Evolutionary conservation across 2,113 vertebrate species (phyloP).

Genomic region (Pomatorhinus ruficollis): DNA sequence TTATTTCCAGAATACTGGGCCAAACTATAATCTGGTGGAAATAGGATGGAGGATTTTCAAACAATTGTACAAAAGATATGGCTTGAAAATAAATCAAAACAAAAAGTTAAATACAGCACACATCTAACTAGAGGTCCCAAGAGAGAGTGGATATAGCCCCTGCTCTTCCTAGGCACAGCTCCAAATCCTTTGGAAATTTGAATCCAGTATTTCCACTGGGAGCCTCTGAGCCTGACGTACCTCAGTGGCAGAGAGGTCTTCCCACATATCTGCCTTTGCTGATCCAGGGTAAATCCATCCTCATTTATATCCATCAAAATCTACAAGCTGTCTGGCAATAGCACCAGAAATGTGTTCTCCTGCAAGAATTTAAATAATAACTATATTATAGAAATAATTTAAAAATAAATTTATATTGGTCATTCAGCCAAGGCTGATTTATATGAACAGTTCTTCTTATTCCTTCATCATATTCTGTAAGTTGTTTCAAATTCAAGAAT

Average conservation of each 20-base stretch:
- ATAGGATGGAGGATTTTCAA: neutral
- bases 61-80: neutral
- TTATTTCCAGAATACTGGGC: neutral
- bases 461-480: neutral
- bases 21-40: neutral
- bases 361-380: neutral
- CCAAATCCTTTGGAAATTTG: neutral
- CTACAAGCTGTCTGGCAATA: neutral
- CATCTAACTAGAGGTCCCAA: neutral
- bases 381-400: neutral
- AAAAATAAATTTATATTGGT: neutral
- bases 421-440: neutral
- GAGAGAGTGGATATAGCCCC: neutral
- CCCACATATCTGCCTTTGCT: neutral
- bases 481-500: neutral
- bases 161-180: neutral
- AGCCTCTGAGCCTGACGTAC: neutral
- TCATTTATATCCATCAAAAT: neutral
- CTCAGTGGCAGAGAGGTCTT: neutral
- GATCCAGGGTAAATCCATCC: neutral
- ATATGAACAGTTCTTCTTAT: neutral
- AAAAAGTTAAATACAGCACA: neutral
- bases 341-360: neutral
- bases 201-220: neutral
- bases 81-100: neutral